phyloP scores from a whole-genome alignment of 2,888 invertebrate genomes.

The Eupsilia transversa region DNA sequence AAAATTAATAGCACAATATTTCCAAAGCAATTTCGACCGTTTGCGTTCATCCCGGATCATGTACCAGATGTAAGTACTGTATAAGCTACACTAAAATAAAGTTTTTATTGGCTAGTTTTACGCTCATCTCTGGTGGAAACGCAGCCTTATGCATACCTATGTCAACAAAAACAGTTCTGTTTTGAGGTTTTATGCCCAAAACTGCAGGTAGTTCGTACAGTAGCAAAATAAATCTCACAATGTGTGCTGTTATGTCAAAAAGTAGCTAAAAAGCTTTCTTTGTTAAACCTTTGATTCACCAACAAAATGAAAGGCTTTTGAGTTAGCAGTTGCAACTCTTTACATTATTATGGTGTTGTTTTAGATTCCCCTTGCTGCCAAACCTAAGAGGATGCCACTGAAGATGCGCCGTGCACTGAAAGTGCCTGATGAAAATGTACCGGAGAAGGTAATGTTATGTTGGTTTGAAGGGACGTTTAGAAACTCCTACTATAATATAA shows the following conservation, averaged over 20 bases:
- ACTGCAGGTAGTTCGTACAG: neutral
- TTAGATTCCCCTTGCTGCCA: constrained; percentile 59
- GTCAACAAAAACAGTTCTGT: too few species aligned
- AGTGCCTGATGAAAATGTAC: constrained; percentile 10
- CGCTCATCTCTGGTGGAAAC: too few species aligned
- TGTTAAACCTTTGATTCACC: too few species aligned
- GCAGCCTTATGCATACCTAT: too few species aligned
- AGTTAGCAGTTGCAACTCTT: neutral
- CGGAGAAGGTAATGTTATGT: constrained; percentile 48
- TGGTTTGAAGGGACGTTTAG: neutral
- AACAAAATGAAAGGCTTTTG: neutral
- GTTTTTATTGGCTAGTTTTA: too few species aligned
- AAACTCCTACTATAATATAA: neutral
- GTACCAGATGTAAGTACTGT: constrained; percentile 77
- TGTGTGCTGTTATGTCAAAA: neutral
- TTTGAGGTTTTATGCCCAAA: neutral
- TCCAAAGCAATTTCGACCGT: constrained; percentile 49
- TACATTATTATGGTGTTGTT: constrained; percentile 14
- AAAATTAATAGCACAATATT: constrained; percentile 61
- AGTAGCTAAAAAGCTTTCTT: neutral
- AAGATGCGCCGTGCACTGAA: constrained; percentile 31
- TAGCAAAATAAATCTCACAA: neutral
- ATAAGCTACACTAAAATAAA: neutral
- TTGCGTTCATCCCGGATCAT: constrained; percentile 71
- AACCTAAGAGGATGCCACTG: constrained; percentile 28